Evolutionary conservation across 2,888 invertebrate genomes (phyloP), one percentile per base, ranked within the genome.

Genomic region (Trachelus iudaicus): DNA sequence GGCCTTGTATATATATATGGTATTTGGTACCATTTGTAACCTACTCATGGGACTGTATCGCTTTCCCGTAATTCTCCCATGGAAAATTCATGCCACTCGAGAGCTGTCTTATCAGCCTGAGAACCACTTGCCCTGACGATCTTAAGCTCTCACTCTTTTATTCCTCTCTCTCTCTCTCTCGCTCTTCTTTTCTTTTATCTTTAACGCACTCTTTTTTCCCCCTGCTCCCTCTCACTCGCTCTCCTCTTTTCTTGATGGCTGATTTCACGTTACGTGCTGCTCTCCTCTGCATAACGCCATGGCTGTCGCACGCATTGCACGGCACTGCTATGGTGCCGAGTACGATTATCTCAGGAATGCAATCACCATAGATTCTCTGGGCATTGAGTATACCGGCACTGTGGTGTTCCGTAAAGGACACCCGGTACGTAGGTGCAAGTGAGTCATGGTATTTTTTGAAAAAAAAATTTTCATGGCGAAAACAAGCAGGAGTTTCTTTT

Each of bases 291-390:
- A 35, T 69, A 69, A 35, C n/a, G 69, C 69, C 77, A 76, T 82
- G 79, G 83, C 81, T 83, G 81, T 83, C 83, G 79, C 77, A 83
- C 83, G 81, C 56, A 56, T 56, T 23, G 56, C 56, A 23, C 56
- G 56, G 56, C 56, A 56, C 23, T 56, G 56, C 56, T 0, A 80
- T 85, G 80, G 81, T 83, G 69, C 77, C 75, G 68, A 78, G 83
- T 69, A 83, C 83, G 80, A 86, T 86, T 86, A 85, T 80, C 83
- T 76, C 76, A 75, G 82, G 83, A 83, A 85, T 81, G 86, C 83
- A 86, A 83, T 86, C 83, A 84, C 80, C 78, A 56, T 56, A 56
- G 56, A 56, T 56, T 56, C 56, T 23, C 56, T 56, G 56, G 23
- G 56, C 23, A 23, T 56, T 23, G 56, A 56, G 56, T 56, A 23